Evolutionary conservation across 2,888 invertebrate genomes (phyloP).

Genomic region (Morpho achilles): DNA sequence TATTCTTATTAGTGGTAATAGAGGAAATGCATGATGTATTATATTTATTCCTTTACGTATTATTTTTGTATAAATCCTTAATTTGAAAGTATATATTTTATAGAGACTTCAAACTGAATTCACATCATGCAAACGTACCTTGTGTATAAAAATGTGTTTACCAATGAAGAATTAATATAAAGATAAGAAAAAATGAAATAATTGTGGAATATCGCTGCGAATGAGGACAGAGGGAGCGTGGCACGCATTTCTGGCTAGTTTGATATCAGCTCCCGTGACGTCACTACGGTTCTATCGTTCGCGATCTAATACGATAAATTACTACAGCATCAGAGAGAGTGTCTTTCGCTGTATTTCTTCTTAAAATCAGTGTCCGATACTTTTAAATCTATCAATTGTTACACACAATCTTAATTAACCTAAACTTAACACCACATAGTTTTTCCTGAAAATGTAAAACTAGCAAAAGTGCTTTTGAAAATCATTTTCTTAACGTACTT

Average conservation of each 20-base stretch:
- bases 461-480: slow-evolving; percentile 1
- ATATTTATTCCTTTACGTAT: too few species aligned
- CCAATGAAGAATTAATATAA: background rate
- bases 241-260: slow-evolving; percentile 76
- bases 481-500: slow-evolving; percentile 12
- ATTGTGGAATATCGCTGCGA: slow-evolving; percentile 63
- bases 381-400: background rate
- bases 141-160: too few species aligned
- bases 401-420: background rate
- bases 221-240: slow-evolving; percentile 66
- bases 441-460: slow-evolving; percentile 8
- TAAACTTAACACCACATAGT: background rate
- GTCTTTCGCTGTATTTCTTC: slow-evolving; percentile 9
- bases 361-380: background rate
- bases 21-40: background rate
- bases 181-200: slow-evolving; percentile 28
- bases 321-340: slow-evolving; percentile 14
- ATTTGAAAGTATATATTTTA: too few species aligned
- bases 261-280: slow-evolving; percentile 72
- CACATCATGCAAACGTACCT: too few species aligned
- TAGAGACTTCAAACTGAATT: too few species aligned
- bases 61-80: too few species aligned
- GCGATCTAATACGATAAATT: slow-evolving; percentile 42
- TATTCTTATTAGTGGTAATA: background rate
- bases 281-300: slow-evolving; percentile 55